Evolutionary conservation across 1,140 invertebrate genomes (phyloP), one percentile per base, ranked within the genome.

Genomic region (Ooceraea biroi): DNA sequence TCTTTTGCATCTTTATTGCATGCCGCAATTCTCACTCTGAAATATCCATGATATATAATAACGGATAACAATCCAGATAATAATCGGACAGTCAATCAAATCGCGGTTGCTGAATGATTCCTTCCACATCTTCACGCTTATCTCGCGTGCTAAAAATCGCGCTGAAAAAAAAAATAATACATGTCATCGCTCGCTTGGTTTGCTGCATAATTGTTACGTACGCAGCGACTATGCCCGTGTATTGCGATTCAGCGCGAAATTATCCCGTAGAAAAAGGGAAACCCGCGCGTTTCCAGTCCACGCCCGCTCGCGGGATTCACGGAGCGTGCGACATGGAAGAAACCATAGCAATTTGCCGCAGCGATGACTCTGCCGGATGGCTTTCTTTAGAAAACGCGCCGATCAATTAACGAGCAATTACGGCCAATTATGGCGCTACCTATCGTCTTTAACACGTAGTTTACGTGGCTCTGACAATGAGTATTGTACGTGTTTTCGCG

Each of bases 331-430:
- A 71, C 61, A 57, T 30, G 17, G 25, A 78, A 87, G 72, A 87
- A 88, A 87, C 36, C 57, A 78, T 57, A 63, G 82, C 82, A 74
- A 87, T 84, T 80, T 69, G 10, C 48, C 73, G 52, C 65, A 27
- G 30, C 55, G 52, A 80, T 55, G 55, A 76, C 30, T 78, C 41
- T 17, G 46, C 10, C 68, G 83, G 83, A 78, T 78, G 85, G 88
- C 90, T 92, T 92, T 91, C 90, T 92, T 91, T 91, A 91, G 90
- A 92, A 91, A 91, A 88, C 83, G 77, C 58, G 68, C 76, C 88
- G 88, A 90, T 92, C 90, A 92, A 91, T 92, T 92, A 92, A 85
- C 60, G 65, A 84, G 14, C 58, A 84, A 92, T 91, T 92, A 92
- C 87, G 80, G 88, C 85, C 76, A 65, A 19, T 78, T 78, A 61